These are phyloP conservation scores for Plagodis pulveraria DNA, from an alignment of 2,888 invertebrate genomes.

Conservation along the genomic window DNA sequence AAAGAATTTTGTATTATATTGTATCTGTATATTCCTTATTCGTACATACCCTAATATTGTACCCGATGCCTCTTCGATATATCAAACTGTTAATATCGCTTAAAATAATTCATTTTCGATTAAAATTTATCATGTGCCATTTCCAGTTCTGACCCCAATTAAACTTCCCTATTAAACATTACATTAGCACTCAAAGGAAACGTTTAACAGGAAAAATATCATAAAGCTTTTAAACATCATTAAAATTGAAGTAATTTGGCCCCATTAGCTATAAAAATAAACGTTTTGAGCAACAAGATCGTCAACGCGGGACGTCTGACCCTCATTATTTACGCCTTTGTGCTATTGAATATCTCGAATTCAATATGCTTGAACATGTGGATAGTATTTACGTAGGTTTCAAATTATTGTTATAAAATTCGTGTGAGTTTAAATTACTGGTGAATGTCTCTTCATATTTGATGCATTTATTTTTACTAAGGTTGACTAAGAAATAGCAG, in stretches of 20 bases:
- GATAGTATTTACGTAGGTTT: too few species aligned
- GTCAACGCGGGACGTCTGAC: conserved; percentile 22
- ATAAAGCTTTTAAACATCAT: conserved; percentile 32
- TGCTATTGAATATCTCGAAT: conserved; percentile 2
- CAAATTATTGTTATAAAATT: too few species aligned
- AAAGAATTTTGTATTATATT: too few species aligned
- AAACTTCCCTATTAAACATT: conserved; percentile 14
- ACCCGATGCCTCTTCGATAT: too few species aligned
- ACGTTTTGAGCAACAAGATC: conserved; percentile 32
- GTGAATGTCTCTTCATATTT: too few species aligned
- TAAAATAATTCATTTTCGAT: conserved; percentile 2
- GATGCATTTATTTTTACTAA: too few species aligned
- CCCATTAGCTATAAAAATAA: conserved; percentile 36
- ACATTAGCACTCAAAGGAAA: conserved; percentile 27
- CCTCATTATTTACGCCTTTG: conserved; percentile 30
- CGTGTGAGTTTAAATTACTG: too few species aligned
- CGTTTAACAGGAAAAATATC: conserved; percentile 37
- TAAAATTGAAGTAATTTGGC: conserved; percentile 35
- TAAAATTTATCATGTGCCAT: conserved; percentile 4
- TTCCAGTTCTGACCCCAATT: conserved; percentile 13
- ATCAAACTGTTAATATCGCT: too few species aligned
- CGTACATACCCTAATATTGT: too few species aligned
- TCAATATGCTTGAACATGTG: too few species aligned
- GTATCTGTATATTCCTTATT: too few species aligned
- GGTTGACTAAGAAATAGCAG: too few species aligned